These are phyloP conservation scores for Piliocolobus tephrosceles DNA, from an alignment of 2,113 vertebrate species.

Conservation along the genomic window DNA sequence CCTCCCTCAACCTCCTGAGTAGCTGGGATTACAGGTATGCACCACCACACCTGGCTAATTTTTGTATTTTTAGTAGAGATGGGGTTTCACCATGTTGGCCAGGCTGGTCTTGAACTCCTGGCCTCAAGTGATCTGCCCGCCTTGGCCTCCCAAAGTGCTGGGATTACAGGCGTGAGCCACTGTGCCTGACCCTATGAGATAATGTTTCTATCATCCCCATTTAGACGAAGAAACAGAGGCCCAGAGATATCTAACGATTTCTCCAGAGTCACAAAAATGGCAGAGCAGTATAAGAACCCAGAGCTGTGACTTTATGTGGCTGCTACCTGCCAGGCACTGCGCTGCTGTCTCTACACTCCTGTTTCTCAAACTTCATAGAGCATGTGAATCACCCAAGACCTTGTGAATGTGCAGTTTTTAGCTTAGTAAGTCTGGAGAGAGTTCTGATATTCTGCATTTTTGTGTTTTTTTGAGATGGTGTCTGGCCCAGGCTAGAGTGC, in stretches of 20 bases:
- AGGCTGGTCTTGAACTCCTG: too few relatives aligned
- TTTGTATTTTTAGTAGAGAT: too few relatives aligned
- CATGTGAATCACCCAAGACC: accelerated
- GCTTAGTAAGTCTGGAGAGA: background rate
- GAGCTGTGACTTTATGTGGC: background rate
- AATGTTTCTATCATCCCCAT: background rate
- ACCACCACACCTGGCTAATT: too few relatives aligned
- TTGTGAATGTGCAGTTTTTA: background rate
- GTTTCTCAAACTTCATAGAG: background rate
- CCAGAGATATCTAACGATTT: background rate
- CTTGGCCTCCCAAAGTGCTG: too few relatives aligned
- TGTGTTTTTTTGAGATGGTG: too few relatives aligned
- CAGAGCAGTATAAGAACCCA: background rate
- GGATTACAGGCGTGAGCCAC: too few relatives aligned
- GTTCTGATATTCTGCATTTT: background rate
- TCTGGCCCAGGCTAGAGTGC: too few relatives aligned
- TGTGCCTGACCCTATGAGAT: background rate
- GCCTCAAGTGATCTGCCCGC: too few relatives aligned
- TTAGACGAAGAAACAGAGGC: background rate
- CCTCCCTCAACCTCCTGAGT: too few relatives aligned
- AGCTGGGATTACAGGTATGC: too few relatives aligned
- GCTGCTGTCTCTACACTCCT: background rate
- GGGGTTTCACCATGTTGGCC: too few relatives aligned
- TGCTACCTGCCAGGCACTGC: accelerated
- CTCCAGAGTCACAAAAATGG: background rate